phyloP scores from a whole-genome alignment of 1,140 invertebrate genomes.

The Rhopalosiphum maidis region DNA sequence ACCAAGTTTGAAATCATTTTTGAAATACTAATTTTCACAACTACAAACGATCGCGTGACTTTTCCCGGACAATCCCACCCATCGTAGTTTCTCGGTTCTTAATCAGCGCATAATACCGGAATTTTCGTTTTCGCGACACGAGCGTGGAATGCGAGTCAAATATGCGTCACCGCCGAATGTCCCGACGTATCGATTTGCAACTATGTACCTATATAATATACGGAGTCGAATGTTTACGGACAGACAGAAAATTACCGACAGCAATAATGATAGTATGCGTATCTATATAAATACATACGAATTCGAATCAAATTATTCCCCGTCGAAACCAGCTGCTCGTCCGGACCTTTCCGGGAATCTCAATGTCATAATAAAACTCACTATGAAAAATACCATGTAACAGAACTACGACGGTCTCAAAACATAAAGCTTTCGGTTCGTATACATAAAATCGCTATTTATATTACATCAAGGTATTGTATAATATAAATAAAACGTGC shows the following conservation, averaged over 20 bases:
- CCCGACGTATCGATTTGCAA: background rate
- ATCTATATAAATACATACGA: background rate
- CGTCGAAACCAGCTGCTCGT: background rate
- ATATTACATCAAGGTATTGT: background rate
- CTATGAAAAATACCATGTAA: background rate
- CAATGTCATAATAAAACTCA: background rate
- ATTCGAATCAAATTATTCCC: background rate
- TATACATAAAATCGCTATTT: background rate
- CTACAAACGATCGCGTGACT: background rate
- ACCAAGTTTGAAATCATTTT: background rate
- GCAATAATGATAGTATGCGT: background rate
- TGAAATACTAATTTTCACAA: background rate
- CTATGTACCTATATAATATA: background rate
- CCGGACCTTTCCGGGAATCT: background rate
- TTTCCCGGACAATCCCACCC: background rate
- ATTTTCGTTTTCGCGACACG: background rate
- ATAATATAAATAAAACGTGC: too few species aligned
- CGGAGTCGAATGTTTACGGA: background rate
- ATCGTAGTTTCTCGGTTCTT: background rate
- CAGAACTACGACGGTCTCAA: background rate
- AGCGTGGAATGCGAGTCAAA: background rate
- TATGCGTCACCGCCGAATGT: background rate
- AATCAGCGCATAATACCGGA: background rate
- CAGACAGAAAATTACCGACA: background rate
- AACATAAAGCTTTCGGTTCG: background rate